phyloP scores from a whole-genome alignment of 2,888 invertebrate genomes.

The Amphipyra tragopoginis region DNA sequence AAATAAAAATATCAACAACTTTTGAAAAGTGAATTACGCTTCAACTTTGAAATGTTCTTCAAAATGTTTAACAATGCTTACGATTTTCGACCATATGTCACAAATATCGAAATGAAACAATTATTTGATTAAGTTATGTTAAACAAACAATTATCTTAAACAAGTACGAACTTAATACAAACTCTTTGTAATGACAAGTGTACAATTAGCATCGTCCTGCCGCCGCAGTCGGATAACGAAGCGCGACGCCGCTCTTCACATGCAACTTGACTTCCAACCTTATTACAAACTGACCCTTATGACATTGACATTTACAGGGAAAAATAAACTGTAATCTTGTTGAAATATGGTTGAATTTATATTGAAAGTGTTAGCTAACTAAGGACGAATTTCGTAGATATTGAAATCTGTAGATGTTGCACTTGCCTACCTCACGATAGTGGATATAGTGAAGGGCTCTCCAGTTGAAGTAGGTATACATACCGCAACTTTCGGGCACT shows the following conservation, averaged over 20 bases:
- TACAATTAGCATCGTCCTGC: slow-evolving; percentile 81
- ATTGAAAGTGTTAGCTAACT: not conserved
- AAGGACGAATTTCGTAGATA: slow-evolving; percentile 59
- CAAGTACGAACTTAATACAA: slow-evolving; percentile 47
- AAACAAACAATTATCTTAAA: slow-evolving; percentile 24
- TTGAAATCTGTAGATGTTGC: slow-evolving; percentile 69
- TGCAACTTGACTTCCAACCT: slow-evolving; percentile 73
- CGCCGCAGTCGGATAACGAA: slow-evolving; percentile 79
- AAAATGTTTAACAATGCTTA: not conserved
- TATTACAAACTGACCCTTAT: slow-evolving; percentile 66
- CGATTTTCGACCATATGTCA: not conserved
- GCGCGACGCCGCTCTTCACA: slow-evolving; percentile 78
- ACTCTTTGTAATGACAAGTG: slow-evolving; percentile 71
- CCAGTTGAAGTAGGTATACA: slow-evolving; percentile 68
- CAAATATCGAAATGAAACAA: not conserved
- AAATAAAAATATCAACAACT: not conserved
- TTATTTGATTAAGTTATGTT: not conserved
- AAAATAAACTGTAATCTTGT: not conserved
- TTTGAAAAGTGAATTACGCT: not conserved
- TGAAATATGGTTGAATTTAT: slow-evolving; percentile 40
- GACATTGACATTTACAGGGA: not conserved
- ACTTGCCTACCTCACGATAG: slow-evolving; percentile 70
- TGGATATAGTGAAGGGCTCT: slow-evolving; percentile 75
- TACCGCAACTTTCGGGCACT: slow-evolving; percentile 67
- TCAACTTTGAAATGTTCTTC: not conserved